These are phyloP conservation scores for Drosophila nigritarsus DNA, from an alignment of 2,888 invertebrate genomes.

Conservation along the genomic window DNA sequence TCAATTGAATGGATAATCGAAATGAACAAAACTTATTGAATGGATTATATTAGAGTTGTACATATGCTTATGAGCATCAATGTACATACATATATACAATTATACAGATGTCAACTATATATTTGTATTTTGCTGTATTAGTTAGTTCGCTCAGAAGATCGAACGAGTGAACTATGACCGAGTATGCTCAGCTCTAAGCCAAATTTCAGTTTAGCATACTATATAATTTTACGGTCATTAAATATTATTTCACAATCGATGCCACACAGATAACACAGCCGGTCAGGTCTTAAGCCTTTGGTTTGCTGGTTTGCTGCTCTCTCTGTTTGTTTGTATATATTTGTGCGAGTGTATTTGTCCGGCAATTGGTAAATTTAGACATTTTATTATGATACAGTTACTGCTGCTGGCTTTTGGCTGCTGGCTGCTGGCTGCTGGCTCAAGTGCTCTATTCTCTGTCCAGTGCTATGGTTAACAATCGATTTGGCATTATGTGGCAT, in stretches of 20 bases:
- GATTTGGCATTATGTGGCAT: constrained; percentile 82
- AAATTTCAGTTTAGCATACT: constrained; percentile 57
- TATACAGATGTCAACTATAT: not conserved
- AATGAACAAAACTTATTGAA: not conserved
- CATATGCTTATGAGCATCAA: not conserved
- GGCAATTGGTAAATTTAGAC: constrained; percentile 66
- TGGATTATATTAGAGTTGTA: not conserved
- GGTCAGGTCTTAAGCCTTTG: constrained; percentile 53
- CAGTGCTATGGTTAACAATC: constrained; percentile 69
- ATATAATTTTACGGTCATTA: constrained; percentile 81
- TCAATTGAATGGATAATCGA: constrained; percentile 5
- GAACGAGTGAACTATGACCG: not conserved
- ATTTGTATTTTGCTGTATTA: not conserved
- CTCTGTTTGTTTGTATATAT: constrained; percentile 19
- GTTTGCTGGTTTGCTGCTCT: constrained; percentile 40
- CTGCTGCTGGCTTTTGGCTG: not conserved
- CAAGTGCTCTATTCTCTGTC: constrained; percentile 5
- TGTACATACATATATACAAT: not conserved
- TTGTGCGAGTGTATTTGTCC: constrained; percentile 32
- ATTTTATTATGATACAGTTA: constrained; percentile 75
- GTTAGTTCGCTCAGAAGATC: not conserved
- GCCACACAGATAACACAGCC: constrained; percentile 38
- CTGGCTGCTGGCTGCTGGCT: constrained; percentile 5
- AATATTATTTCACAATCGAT: constrained; percentile 78
- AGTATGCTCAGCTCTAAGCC: constrained; percentile 6